Conservation (phyloP, 2,888 invertebrate species). For the Hecatera dysodea region DNA sequence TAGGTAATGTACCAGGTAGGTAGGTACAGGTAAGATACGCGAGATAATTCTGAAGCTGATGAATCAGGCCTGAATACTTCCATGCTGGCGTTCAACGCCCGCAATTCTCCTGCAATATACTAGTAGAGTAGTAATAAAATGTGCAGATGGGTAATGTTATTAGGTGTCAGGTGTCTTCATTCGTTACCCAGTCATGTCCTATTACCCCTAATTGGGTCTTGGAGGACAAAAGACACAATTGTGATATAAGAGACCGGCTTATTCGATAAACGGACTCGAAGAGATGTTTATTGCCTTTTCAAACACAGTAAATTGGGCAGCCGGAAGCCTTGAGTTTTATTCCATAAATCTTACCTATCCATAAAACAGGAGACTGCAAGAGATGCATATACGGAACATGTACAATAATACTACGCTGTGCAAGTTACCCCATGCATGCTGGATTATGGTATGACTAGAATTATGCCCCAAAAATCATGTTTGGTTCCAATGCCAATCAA, state of each 20-base stretch:
- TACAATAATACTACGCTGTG: no score
- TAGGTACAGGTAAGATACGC: neutral
- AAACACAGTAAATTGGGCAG: constrained; percentile 1
- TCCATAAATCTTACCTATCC: neutral
- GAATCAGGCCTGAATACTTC: neutral
- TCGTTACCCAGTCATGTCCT: constrained; percentile 75
- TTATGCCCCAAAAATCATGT: no score
- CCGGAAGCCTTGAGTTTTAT: neutral
- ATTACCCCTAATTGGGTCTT: constrained; percentile 81
- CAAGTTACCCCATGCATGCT: no score
- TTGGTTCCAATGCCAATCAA: no score
- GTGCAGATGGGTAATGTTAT: constrained; percentile 63
- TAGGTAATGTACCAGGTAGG: no score
- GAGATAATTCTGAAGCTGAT: neutral
- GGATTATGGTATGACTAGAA: no score
- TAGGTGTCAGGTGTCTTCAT: constrained; percentile 82
- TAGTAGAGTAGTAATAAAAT: constrained; percentile 53
- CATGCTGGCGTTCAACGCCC: neutral
- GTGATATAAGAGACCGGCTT: constrained; percentile 44
- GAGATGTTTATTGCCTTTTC: constrained; percentile 30
- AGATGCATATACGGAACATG: no score
- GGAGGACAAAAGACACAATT: constrained; percentile 54
- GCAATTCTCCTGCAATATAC: constrained; percentile 19
- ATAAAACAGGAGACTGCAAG: no score
- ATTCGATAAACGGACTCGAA: constrained; percentile 38